Evolutionary conservation across 2,888 invertebrate genomes (phyloP).

Genomic region (Philaethria dido): DNA sequence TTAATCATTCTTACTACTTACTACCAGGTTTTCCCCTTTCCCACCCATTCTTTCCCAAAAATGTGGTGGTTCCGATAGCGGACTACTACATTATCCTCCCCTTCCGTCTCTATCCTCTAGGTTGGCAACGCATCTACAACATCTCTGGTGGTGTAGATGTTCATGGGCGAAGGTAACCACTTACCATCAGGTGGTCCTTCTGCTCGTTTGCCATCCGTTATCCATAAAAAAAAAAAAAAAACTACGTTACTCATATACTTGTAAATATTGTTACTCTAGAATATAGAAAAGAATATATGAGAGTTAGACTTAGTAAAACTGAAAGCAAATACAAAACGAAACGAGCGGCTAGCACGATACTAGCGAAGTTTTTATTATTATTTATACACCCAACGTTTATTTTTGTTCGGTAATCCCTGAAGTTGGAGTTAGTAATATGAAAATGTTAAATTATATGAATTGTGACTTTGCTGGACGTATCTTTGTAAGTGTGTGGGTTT

Average conservation of each 20-base stretch:
- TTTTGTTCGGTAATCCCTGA: conserved; percentile 21
- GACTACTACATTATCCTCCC: no score
- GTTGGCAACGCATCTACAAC: no score
- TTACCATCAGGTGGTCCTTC: no score
- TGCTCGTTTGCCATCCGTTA: no score
- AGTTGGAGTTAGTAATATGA: not conserved
- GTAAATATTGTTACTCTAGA: not conserved
- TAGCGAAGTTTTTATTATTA: conserved; percentile 23
- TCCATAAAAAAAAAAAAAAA: not conserved
- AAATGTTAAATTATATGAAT: not conserved
- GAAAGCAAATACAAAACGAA: conserved; percentile 13
- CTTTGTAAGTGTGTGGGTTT: no score
- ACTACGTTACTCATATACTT: not conserved
- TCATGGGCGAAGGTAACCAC: no score
- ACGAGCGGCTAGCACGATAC: conserved; percentile 25
- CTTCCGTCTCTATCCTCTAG: no score
- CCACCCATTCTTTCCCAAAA: no score
- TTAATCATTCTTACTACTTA: no score
- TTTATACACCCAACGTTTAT: conserved; percentile 2
- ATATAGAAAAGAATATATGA: conserved; percentile 13
- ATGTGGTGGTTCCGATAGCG: no score
- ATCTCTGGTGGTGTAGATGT: no score
- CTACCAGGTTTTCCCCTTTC: no score
- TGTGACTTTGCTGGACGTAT: not conserved
- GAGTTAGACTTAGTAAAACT: conserved; percentile 12